Conservation (phyloP, 2,113 vertebrate species). For the Arenaria interpres region DNA sequence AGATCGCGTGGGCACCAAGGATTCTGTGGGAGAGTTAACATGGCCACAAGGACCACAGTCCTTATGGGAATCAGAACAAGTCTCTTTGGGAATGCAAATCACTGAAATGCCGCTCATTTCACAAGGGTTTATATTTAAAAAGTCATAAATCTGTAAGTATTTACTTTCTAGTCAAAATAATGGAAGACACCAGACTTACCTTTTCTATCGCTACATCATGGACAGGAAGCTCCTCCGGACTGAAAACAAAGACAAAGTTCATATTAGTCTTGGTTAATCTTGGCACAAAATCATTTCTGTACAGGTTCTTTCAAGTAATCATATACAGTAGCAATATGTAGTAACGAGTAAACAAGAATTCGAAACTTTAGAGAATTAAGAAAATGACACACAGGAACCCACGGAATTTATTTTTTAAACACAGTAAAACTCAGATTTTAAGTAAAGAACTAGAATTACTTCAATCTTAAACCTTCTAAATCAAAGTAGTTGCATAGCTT, state of each 20-base stretch:
- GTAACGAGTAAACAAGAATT: not conserved
- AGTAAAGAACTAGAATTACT: not conserved
- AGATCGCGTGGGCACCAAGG: accelerated
- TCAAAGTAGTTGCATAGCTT: not conserved
- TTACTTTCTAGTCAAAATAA: not conserved
- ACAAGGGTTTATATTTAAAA: not conserved
- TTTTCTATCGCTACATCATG: conserved; percentile 65
- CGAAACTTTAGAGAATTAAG: not conserved
- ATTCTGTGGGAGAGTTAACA: not conserved
- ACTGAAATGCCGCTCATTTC: not conserved
- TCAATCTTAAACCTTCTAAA: not conserved
- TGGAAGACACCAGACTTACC: conserved; percentile 19
- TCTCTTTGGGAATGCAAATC: not conserved
- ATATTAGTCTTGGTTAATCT: not conserved
- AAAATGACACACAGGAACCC: not conserved
- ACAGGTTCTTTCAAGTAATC: not conserved
- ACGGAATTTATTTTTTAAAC: not conserved
- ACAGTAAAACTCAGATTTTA: not conserved
- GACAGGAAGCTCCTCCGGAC: conserved; percentile 72
- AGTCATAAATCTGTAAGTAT: not conserved
- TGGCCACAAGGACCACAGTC: not conserved
- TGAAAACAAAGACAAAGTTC: conserved; percentile 29
- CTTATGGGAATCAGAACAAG: not conserved
- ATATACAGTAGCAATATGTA: not conserved
- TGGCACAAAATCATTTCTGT: not conserved